Percentiles rank a stretch among this genome's conserved stretches.
Evolutionary conservation across 2,113 vertebrate genomes (phyloP).

Genomic region (Passer montanus): DNA sequence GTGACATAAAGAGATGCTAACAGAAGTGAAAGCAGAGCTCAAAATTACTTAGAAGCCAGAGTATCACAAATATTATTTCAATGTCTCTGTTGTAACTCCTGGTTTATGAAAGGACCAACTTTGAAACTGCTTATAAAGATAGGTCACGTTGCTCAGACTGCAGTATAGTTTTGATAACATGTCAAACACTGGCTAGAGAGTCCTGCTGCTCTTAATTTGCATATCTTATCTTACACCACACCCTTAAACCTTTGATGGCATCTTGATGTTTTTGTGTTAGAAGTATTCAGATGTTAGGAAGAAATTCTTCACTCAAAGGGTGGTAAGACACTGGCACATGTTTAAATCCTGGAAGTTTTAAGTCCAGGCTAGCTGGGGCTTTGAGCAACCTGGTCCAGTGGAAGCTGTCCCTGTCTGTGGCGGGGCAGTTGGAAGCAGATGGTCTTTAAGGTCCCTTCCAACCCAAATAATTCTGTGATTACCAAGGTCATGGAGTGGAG

Average conservation of each 20-base stretch:
- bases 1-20: neutral
- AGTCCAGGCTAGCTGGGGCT: neutral
- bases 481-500: neutral
- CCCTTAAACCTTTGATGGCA: neutral
- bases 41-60: neutral
- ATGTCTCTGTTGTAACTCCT: accelerated
- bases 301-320: neutral
- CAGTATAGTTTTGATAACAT: neutral
- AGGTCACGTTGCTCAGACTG: neutral
- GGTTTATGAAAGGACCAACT: neutral
- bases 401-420: neutral
- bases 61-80: neutral
- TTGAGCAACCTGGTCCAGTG: neutral
- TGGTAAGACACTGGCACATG: neutral
- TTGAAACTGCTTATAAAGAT: neutral
- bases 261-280: neutral
- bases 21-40: neutral
- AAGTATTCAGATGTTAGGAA: neutral
- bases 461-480: neutral
- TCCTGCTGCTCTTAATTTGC: neutral
- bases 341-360: neutral
- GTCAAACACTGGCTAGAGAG: neutral
- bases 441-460: neutral
- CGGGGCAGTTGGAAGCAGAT: neutral
- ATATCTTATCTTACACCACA: neutral